Evolutionary conservation across 2,888 invertebrate genomes (phyloP).

Genomic region (Lampropteryx suffumata): DNA sequence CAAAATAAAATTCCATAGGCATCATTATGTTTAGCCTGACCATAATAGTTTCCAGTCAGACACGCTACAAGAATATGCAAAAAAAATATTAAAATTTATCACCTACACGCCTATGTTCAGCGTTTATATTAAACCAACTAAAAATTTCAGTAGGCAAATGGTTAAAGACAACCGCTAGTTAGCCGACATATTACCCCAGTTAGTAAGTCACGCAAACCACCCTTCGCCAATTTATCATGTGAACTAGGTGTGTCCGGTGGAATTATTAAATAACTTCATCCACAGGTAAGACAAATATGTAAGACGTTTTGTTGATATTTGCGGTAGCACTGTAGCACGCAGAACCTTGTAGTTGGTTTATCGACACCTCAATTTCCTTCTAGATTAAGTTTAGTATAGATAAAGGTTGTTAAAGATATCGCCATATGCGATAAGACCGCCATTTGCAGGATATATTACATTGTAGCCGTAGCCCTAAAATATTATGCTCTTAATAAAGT

Average conservation of each 20-base stretch:
- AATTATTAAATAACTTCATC: constrained; percentile 28
- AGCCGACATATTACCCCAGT: constrained; percentile 29
- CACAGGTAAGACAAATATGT: no score
- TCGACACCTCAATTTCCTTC: no score
- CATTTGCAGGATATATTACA: no score
- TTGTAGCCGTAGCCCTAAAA: no score
- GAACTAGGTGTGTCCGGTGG: constrained; percentile 30
- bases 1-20: no score
- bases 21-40: neutral
- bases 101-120: constrained; percentile 3
- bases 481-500: no score
- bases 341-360: no score
- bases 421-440: no score
- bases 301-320: neutral
- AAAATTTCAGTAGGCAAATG: constrained; percentile 29
- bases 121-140: constrained; percentile 13
- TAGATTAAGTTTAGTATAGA: no score
- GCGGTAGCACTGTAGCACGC: no score
- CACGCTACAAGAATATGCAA: neutral
- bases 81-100: neutral
- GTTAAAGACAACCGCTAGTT: constrained; percentile 30
- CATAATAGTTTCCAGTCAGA: neutral
- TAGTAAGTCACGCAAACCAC: constrained; percentile 32
- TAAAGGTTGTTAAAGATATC: no score
- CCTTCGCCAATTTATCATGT: constrained; percentile 32